Evolutionary conservation across 2,797 vertebrate species (phyloP).

Genomic region (Octomys mimax): DNA sequence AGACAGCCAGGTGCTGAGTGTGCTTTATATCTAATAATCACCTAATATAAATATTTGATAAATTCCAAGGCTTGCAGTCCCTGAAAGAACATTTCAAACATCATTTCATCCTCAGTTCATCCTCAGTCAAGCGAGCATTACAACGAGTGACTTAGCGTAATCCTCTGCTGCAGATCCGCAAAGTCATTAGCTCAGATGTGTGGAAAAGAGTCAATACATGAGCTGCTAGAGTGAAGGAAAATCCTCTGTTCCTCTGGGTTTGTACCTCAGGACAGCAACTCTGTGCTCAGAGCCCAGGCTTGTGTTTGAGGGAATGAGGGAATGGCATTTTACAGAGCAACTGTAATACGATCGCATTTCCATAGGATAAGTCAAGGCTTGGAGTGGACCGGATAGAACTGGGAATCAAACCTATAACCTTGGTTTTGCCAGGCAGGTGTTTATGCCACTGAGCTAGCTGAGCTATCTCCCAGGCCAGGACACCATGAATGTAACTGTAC

Average conservation of each 20-base stretch:
- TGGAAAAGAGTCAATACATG: slow-evolving; percentile 74
- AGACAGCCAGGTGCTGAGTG: slow-evolving; percentile 29
- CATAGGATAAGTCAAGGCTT: background rate
- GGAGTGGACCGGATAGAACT: background rate
- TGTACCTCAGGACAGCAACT: background rate
- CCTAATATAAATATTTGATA: slow-evolving; percentile 76
- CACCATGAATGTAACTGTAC: background rate
- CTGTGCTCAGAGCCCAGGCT: background rate
- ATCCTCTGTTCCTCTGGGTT: background rate
- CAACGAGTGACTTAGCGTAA: slow-evolving; percentile 84
- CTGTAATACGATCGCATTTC: background rate
- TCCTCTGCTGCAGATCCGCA: slow-evolving; percentile 77
- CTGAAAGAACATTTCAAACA: slow-evolving; percentile 81
- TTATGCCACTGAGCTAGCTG: too few relatives aligned
- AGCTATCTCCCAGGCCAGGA: background rate
- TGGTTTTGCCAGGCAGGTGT: too few relatives aligned
- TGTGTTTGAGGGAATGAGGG: background rate
- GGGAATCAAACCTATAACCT: too few relatives aligned
- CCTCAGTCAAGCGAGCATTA: slow-evolving; percentile 82
- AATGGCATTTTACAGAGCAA: background rate
- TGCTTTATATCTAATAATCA: slow-evolving; percentile 64
- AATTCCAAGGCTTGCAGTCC: slow-evolving; percentile 68
- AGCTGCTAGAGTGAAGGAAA: slow-evolving; percentile 15
- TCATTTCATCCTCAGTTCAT: slow-evolving; percentile 84
- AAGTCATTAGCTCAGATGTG: slow-evolving; percentile 80